Base-by-base conservation (phyloP, 2,797 vertebrate species). In the Tokudaia muenninki region DNA sequence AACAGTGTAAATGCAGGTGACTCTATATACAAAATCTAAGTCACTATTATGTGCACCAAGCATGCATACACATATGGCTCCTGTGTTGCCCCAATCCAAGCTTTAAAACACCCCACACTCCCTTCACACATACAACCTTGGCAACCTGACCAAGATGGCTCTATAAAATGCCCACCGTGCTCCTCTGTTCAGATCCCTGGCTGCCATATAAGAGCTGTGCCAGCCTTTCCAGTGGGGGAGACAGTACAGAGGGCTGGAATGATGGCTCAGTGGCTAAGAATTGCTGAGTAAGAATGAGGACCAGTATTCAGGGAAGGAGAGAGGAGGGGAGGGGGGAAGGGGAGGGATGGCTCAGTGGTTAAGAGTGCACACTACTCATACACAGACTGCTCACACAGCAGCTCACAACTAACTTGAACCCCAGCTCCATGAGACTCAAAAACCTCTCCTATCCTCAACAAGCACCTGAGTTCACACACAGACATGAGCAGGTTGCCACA, bases 301-400 rank as follows among this genome's bases (percentile, higher is more conserved):
- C 19, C 34, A 14, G 44, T 47, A 47, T 67, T 65, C 61, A 63
- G 44, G 44, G 3, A 41, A 34, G 50, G 17, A 41, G 7, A 19
- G 6, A 3, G 44, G 26, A 1, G 7, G 44, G 3, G 16, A 44
- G 37, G 7, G 7, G 12, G 6, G 16, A 8, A 26, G 29, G 9
- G 9, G 16, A 34, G 13, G 8, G 7, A 24, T 12, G 17, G 41
- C 10, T 65, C 41, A 21, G 16, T 47, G 37, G 37, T 21, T 84
- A 47, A 47, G 41, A 65, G 29, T 44, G 4, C 59, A 84, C 2
- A 47, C 59, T 34, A 44, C 26, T 47, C 59, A 44, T 16, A 61
- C 55, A 26, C 6, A 82, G 55, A n/a, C n/a, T 41, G 31, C 11
- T 5, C 29, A 65, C 3, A 24, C 41, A 65, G 34, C 21, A 70